A percentile compares a stretch with the other conserved stretches of the same genome.
These are phyloP conservation scores for Oscheius sp. DNA, from an alignment of 1,140 invertebrate species.

Conservation along the genomic window DNA sequence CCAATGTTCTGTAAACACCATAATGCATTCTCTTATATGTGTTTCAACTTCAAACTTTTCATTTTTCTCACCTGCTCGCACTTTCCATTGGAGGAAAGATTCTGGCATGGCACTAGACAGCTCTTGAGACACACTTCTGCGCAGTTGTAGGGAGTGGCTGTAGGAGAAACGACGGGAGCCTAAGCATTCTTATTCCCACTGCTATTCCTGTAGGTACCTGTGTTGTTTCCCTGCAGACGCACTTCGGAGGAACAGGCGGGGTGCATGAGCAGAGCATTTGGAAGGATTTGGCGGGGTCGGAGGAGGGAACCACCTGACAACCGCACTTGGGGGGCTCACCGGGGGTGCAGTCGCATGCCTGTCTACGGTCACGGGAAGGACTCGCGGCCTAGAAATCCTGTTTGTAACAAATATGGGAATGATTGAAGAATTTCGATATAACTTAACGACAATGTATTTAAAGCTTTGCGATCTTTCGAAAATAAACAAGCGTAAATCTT, in stretches of 20 bases:
- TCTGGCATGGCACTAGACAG: background rate
- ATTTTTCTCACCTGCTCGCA: constrained; percentile 4
- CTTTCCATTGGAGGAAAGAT: background rate
- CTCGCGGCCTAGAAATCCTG: background rate
- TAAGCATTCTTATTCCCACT: background rate
- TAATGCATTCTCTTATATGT: too few species aligned
- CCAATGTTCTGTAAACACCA: too few species aligned
- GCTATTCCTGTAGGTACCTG: background rate
- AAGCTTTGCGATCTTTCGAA: too few species aligned
- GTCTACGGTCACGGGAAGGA: background rate
- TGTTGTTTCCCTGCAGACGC: constrained; percentile 9
- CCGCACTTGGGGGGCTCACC: constrained; percentile 25
- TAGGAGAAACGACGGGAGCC: background rate
- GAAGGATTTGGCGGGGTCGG: background rate
- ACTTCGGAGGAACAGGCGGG: constrained; percentile 23
- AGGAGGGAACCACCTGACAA: constrained; percentile 19
- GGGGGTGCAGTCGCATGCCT: constrained; percentile 20
- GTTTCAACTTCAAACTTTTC: too few species aligned
- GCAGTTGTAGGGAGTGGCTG: background rate
- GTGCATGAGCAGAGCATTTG: constrained; percentile 26
- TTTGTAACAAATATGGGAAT: too few species aligned
- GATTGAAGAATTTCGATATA: too few species aligned
- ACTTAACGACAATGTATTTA: too few species aligned
- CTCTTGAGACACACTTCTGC: background rate
- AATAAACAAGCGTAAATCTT: too few species aligned